Evolutionary conservation across 1,140 invertebrate species (phyloP), one percentile per base, ranked within the genome.

Genomic region (Drosophila sechellia): DNA sequence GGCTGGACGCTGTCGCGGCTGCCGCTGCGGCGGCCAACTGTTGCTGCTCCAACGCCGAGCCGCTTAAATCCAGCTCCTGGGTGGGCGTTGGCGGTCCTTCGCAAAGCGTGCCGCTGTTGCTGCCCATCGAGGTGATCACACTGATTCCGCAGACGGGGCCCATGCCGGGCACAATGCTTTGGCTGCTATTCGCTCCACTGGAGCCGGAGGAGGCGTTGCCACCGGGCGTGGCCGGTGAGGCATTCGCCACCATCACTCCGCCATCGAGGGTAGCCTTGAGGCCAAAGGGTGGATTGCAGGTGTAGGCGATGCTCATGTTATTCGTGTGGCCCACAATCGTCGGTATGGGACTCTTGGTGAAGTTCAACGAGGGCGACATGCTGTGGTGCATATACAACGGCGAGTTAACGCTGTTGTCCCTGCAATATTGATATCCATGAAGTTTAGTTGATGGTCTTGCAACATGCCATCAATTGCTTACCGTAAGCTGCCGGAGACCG

Each of bases 81-180:
- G 94, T 94, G 5, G 94, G 94, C 59, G 94, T 94, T 5, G 94
- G 93, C 50, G 94, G 94, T 8, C 93, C 93, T 5, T 93, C 93
- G 39, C 83, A 86, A 8, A 61, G 34, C 65, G 68, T 78, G 70
- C 74, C 81, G 60, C 81, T 90, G 48, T 79, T 90, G 76, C 81
- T 92, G 72, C 79, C 86, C 84, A 89, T 89, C 37, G 84, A 89
- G 60, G 84, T 89, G 65, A 89, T 89, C 73, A 89, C 84, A 69
- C 84, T 89, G 57, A 89, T 89, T 27, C 84, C 84, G 50, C 84
- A 89, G 43, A 89, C 84, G 63, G 85, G 65, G 13, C 84, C 80
- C 60, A 89, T 2, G 5, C 84, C 84, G 43, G 78, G 65, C 39
- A 87, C 77, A 22, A 57, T 68, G 27, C 43, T 70, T 52, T 78